A percentile compares a stretch with the other conserved stretches of the same genome.
Conservation (phyloP, 2,888 invertebrate genomes). For the Papilio demoleus region DNA sequence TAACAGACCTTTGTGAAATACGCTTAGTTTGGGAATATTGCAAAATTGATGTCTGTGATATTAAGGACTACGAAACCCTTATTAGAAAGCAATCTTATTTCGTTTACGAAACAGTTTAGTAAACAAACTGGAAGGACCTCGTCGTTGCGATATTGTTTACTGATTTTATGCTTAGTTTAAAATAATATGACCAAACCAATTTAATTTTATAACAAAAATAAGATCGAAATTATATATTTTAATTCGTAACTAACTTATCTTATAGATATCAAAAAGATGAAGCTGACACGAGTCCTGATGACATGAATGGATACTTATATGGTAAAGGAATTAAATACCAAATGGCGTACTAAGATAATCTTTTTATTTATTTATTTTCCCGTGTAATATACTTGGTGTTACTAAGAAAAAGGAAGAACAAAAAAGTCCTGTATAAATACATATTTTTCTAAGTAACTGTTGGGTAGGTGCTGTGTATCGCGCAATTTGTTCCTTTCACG, state of each 20-base stretch:
- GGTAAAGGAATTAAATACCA: too few species aligned
- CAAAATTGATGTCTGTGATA: slow-evolving; percentile 2
- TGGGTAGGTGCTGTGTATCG: slow-evolving; percentile 10
- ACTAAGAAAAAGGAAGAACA: background rate
- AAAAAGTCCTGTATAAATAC: background rate
- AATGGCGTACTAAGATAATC: background rate
- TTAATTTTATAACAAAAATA: background rate
- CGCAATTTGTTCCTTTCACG: slow-evolving; percentile 14
- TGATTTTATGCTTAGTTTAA: background rate
- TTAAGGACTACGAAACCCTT: background rate
- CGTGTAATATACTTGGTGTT: background rate
- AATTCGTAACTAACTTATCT: too few species aligned
- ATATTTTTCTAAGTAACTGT: background rate
- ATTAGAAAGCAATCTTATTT: slow-evolving; percentile 21
- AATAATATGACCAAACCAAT: background rate
- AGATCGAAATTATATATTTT: too few species aligned
- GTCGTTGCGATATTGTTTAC: background rate
- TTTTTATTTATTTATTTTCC: background rate
- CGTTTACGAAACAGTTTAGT: slow-evolving; percentile 15
- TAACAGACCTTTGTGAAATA: background rate
- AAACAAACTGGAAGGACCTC: background rate
- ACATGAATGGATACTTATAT: too few species aligned
- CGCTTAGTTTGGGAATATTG: background rate
- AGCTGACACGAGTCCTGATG: too few species aligned
- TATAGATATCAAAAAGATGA: too few species aligned